phyloP scores from a whole-genome alignment of 2,888 invertebrate species.

The Carabus problematicus region DNA sequence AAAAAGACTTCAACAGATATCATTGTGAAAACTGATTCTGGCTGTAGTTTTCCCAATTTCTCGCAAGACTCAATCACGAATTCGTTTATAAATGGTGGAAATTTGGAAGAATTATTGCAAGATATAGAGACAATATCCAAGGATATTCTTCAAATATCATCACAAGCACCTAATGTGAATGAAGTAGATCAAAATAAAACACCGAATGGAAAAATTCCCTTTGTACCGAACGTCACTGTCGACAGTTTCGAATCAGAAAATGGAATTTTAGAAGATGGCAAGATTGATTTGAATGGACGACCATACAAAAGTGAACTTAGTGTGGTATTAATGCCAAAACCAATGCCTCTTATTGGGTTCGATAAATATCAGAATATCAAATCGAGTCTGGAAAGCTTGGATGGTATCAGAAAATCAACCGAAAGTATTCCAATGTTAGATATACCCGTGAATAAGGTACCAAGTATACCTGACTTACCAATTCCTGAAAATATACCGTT shows the following conservation, averaged over 20 bases:
- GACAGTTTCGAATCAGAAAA: conserved; percentile 6
- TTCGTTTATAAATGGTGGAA: conserved; percentile 66
- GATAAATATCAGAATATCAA: conserved; percentile 58
- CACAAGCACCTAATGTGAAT: neutral
- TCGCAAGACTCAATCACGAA: conserved; percentile 46
- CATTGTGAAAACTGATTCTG: conserved; percentile 32
- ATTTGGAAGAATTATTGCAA: conserved; percentile 72
- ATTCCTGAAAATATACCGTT: conserved; percentile 44
- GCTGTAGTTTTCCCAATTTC: conserved; percentile 9
- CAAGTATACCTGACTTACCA: conserved; percentile 37
- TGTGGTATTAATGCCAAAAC: conserved; percentile 58
- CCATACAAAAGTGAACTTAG: conserved; percentile 58
- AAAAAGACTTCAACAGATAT: conserved; percentile 30
- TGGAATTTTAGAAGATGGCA: conserved; percentile 9
- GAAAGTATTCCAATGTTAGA: conserved; percentile 29
- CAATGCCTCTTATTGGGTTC: conserved; percentile 58
- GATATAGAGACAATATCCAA: conserved; percentile 70
- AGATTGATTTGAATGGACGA: conserved; percentile 45
- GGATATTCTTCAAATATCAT: conserved; percentile 53
- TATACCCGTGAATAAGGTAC: conserved; percentile 20
- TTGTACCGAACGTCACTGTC: conserved; percentile 9
- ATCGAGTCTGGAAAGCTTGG: conserved; percentile 55
- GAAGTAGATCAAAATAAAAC: conserved; percentile 4
- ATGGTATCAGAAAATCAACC: conserved; percentile 44
- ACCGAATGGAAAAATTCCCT: conserved; percentile 3